Percentiles rank a stretch among this genome's conserved stretches.
phyloP scores from a whole-genome alignment of 2,113 vertebrate species.

The Taxidea taxus region DNA sequence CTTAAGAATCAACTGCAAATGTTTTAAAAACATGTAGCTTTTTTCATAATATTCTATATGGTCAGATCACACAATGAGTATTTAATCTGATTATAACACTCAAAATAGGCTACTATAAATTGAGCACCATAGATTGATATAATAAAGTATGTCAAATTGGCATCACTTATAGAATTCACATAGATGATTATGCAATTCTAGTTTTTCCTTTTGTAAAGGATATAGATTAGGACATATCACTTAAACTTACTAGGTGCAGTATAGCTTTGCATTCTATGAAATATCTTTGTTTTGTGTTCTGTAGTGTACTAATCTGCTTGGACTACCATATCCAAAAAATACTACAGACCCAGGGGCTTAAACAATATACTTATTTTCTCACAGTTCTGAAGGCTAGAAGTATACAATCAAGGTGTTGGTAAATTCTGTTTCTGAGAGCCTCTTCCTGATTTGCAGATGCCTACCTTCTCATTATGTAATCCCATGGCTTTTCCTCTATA shows the following conservation, averaged over 20 bases:
- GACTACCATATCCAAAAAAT: not conserved
- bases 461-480: not conserved
- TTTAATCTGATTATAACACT: not conserved
- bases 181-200: not conserved
- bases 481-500: not conserved
- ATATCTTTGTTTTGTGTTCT: not conserved
- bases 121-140: not conserved
- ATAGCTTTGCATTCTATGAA: not conserved
- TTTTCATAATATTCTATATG: not conserved
- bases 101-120: not conserved
- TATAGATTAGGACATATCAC: not conserved
- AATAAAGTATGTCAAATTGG: accelerated
- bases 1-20: not conserved
- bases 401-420: not conserved
- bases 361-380: not conserved
- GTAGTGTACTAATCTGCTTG: not conserved
- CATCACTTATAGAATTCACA: not conserved
- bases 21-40: not conserved
- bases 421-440: not conserved
- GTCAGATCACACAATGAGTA: not conserved
- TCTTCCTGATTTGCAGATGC: not conserved
- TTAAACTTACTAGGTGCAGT: not conserved
- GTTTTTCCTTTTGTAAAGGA: not conserved
- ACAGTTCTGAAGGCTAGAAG: not conserved
- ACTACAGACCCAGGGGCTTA: not conserved